Base-by-base conservation (phyloP, 1,140 invertebrate genomes). In the Drepana arcuata region DNA sequence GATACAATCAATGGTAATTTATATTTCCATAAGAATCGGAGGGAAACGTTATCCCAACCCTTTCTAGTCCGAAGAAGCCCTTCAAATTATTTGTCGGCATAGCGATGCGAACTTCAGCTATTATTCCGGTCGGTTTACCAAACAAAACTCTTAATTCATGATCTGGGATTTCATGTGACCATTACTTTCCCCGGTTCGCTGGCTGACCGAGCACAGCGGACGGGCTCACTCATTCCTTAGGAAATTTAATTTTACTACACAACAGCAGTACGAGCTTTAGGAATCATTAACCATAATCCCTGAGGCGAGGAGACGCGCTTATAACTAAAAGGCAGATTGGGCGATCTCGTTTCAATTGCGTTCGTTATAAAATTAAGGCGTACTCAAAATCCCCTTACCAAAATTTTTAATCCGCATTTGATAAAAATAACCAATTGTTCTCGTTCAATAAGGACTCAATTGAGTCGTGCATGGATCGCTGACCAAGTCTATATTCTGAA, bases 61-160 rank as follows among this genome's bases (percentile, higher is more conserved):
- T 41, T 44, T 42, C 40, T 29, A 47, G 31, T 52, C 43, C 37
- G 54, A 66, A 63, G 68, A 70, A 72, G 64, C 65, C 59, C 42
- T 58, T 70, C 57, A 72, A 61, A 72, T 59, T 61, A 68, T 66
- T 66, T 64, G 63, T 70, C 49, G 71, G 56, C 61, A 75, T 72
- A 44, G 60, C 59, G 61, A 66, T 66, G 57, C 37, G 48, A 57
- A 70, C 64, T 73, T 61, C 41, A 54, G 52, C 60, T 60, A 68
- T 75, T 75, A 75, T 75, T 75, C 60, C 68, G 56, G 50, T 61
- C 59, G 61, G 61, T 63, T 71, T 63, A 55, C 56, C 67, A 65
- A 63, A 65, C 59, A 66, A 64, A 64, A 67, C 53, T 63, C 61
- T 49, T 66, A 66, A 65, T 67, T 63, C 57, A 52, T 59, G 56